Evolutionary conservation across 2,888 invertebrate genomes (phyloP).

Genomic region (Nipponacmea schrenckii): DNA sequence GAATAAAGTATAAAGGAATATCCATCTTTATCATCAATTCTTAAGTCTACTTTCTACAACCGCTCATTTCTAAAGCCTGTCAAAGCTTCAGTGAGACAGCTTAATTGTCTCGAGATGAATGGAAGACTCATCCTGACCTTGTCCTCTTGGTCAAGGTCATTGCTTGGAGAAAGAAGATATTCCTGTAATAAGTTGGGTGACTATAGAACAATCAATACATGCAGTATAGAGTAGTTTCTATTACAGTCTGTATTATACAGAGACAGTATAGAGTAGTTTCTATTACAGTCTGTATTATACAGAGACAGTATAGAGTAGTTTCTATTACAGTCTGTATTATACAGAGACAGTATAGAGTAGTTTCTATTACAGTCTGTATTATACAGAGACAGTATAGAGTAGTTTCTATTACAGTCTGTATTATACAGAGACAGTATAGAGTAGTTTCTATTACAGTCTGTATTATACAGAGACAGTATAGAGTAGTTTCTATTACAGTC

Average conservation of each 20-base stretch:
- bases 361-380: too few relatives aligned
- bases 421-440: background rate
- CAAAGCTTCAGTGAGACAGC: background rate
- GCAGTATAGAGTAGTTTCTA: background rate
- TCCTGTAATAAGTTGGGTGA: background rate
- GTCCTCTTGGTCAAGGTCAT: background rate
- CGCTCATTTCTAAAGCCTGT: too few relatives aligned
- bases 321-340: background rate
- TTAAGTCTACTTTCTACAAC: too few relatives aligned
- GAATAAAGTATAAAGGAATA: too few relatives aligned
- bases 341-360: background rate
- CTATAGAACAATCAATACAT: background rate
- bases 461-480: background rate
- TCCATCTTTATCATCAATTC: too few relatives aligned
- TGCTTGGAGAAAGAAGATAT: background rate
- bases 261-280: background rate
- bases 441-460: too few relatives aligned
- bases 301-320: background rate
- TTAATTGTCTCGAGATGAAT: slow-evolving; percentile 2
- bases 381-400: background rate
- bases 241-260: background rate
- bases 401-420: background rate
- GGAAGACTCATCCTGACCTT: background rate
- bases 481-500: background rate
- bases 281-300: too few relatives aligned